These are phyloP conservation scores for Lasioglossum lativentre DNA, from an alignment of 2,888 invertebrate genomes.

Conservation along the genomic window DNA sequence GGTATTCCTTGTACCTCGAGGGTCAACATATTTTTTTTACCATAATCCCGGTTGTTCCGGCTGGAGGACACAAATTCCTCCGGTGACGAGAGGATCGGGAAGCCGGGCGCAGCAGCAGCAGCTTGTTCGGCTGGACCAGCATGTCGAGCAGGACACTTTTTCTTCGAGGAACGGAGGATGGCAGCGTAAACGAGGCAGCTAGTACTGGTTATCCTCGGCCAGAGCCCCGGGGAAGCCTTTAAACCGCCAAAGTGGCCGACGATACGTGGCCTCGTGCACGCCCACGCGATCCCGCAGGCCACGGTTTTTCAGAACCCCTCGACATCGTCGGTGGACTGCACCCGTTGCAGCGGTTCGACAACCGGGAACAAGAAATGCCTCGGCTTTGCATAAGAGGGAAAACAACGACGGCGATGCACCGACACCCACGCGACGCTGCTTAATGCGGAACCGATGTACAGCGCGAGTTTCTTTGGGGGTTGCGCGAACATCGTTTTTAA, in stretches of 20 bases:
- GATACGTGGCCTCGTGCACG: constrained; percentile 63
- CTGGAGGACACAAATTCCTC: constrained; percentile 1
- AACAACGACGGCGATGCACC: constrained; percentile 49
- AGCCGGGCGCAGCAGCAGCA: background rate
- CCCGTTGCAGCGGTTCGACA: constrained; percentile 43
- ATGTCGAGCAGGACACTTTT: background rate
- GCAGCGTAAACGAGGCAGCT: constrained; percentile 50
- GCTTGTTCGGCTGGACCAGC: background rate
- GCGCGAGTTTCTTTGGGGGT: constrained; percentile 17
- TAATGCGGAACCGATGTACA: constrained; percentile 71
- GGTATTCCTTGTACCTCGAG: background rate
- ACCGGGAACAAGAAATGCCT: constrained; percentile 54
- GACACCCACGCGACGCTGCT: constrained; percentile 35
- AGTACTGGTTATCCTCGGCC: constrained; percentile 61
- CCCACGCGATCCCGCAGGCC: constrained; percentile 68
- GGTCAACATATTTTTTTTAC: constrained; percentile 6
- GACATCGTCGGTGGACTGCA: background rate
- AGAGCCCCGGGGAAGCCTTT: constrained; percentile 56
- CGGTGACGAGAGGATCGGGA: background rate
- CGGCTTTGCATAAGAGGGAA: constrained; percentile 68
- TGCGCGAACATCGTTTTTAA: background rate
- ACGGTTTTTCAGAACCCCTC: constrained; percentile 63
- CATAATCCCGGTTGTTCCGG: constrained; percentile 7
- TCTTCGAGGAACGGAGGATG: constrained; percentile 14
- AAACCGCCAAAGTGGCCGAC: constrained; percentile 71